Base-by-base conservation (phyloP, 2,797 vertebrate species). In the Cetoscarus ocellatus region DNA sequence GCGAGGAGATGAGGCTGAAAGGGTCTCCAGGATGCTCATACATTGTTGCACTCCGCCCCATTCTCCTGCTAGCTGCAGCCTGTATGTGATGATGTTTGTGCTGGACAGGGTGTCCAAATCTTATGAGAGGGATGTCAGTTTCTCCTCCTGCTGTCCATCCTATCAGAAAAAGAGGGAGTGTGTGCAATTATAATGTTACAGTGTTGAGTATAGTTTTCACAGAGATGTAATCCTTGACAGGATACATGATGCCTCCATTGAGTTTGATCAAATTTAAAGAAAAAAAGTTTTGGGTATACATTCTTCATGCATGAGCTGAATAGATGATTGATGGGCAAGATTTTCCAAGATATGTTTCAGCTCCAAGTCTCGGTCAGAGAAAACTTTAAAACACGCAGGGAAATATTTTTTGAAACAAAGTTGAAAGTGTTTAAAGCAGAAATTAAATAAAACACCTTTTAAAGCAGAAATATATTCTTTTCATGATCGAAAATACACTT, bases 1-100 rank as follows among this genome's bases (percentile, higher is more conserved):
- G 86, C 59, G 43, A 82, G 61, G 47, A 67, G 70, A 73, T 80
- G 85, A 73, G 77, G 74, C 73, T 83, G 67, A 35, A n/a, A 62
- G 68, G 68, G 70, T 84, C 63, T 85, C 67, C 56, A 70, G 74
- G 73, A 82, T 69, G 63, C 76, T 84, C 67, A 48, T 67, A 70
- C 69, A 57, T 72, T 52, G 64, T 47, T 70, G 68, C 73, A 40
- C 68, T 83, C 68, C 55, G 50, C 47, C 67, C 59, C 64, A 44
- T 7, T 42, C 62, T 56, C 40, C 76, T 53, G 18, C 9, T 51
- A 75, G 57, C 59, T 49, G 17, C 65, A 61, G 61, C 66, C 42
- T 56, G 35, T 45, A 48, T 15, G 10, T 56, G 79, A 42, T 67
- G 19, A 52, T 45, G 15, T 38, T 50, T 51, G 34, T 14, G 18